Conservation (phyloP, 2,888 invertebrate genomes). For the Drosophila paramelanica region DNA sequence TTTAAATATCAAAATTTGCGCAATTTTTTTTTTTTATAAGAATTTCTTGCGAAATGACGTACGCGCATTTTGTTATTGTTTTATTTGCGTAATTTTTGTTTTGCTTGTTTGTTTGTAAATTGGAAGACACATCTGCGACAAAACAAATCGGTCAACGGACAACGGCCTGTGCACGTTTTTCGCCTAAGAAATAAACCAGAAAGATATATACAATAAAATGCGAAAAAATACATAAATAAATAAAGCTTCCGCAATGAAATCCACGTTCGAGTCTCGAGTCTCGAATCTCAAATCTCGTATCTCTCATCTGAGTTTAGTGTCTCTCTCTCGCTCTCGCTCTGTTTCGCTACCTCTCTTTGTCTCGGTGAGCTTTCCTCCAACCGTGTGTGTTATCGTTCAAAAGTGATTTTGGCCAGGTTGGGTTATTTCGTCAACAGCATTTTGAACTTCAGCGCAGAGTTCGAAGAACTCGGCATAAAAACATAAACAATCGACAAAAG, state of each 20-base stretch:
- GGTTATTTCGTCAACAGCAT: slow-evolving; percentile 47
- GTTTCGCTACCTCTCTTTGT: neutral
- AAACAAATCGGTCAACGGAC: slow-evolving; percentile 70
- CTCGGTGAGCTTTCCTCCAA: neutral
- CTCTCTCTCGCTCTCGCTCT: slow-evolving; percentile 2
- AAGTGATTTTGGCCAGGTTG: slow-evolving; percentile 55
- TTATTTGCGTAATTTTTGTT: no score
- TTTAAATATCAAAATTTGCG: slow-evolving; percentile 27
- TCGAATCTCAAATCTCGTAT: slow-evolving; percentile 26
- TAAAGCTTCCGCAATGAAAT: slow-evolving; percentile 64
- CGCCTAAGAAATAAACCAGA: slow-evolving; percentile 15
- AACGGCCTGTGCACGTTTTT: slow-evolving; percentile 62
- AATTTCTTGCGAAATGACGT: slow-evolving; percentile 49
- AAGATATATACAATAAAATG: slow-evolving; percentile 10
- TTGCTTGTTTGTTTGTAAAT: neutral
- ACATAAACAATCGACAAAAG: slow-evolving; percentile 45
- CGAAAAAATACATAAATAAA: slow-evolving; percentile 39
- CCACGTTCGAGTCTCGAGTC: slow-evolving; percentile 28
- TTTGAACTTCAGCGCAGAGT: slow-evolving; percentile 63
- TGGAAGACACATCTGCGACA: slow-evolving; percentile 39
- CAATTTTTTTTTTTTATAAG: slow-evolving; percentile 25
- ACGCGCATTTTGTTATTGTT: slow-evolving; percentile 12
- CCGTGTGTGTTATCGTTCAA: slow-evolving; percentile 49
- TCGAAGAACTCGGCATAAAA: slow-evolving; percentile 71
- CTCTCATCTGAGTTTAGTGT: slow-evolving; percentile 9